A percentile compares a stretch with the other conserved stretches of the same genome.
phyloP scores from a whole-genome alignment of 2,113 vertebrate genomes.

The Nibea coibor region DNA sequence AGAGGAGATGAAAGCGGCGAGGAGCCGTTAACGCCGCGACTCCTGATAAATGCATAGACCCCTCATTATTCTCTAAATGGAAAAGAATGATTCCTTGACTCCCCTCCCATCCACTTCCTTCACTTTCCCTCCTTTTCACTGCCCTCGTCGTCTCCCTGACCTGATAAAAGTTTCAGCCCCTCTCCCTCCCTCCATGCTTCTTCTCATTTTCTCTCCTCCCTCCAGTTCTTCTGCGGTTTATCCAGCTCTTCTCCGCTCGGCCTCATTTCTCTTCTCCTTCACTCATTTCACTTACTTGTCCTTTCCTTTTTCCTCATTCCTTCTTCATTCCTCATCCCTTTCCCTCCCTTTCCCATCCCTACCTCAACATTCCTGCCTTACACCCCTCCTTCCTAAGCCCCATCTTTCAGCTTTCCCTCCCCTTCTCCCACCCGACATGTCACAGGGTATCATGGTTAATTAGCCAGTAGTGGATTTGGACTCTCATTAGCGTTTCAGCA shows the following conservation, averaged over 20 bases:
- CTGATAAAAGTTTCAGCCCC: slow-evolving; percentile 59
- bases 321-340: not conserved
- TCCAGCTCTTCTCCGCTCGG: slow-evolving; percentile 16
- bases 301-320: not conserved
- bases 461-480: slow-evolving; percentile 74
- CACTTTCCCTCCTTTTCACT: slow-evolving; percentile 8
- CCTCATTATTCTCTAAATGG: slow-evolving; percentile 66
- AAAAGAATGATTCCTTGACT: slow-evolving; percentile 40
- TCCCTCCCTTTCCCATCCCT: not conserved
- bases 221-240: slow-evolving; percentile 30
- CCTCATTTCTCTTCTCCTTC: slow-evolving; percentile 35
- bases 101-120: slow-evolving; percentile 27
- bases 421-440: slow-evolving; percentile 60
- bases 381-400: not conserved
- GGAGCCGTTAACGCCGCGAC: slow-evolving; percentile 60
- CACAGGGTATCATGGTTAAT: slow-evolving; percentile 80
- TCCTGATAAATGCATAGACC: slow-evolving; percentile 66
- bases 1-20: slow-evolving; percentile 65
- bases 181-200: slow-evolving; percentile 4
- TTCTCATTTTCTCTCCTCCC: slow-evolving; percentile 7
- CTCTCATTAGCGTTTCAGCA: slow-evolving; percentile 76
- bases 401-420: slow-evolving; percentile 25
- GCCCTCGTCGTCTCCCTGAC: slow-evolving; percentile 41
- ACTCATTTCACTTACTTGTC: not conserved
- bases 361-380: slow-evolving; percentile 11